Evolutionary conservation across 2,797 vertebrate genomes (phyloP).

Genomic region (Takifugu ocellatus): DNA sequence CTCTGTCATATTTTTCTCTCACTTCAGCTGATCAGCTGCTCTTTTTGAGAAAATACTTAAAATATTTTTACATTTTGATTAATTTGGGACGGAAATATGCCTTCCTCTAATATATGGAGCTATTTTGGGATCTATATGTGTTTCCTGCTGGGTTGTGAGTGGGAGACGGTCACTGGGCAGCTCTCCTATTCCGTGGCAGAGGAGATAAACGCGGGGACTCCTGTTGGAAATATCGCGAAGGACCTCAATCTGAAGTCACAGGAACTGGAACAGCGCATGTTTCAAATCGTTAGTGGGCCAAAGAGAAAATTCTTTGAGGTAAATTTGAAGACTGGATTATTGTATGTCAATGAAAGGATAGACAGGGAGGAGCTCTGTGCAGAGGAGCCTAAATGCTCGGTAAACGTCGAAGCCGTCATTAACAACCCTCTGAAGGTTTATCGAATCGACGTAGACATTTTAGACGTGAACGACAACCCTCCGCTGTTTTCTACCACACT

Average conservation of each 20-base stretch:
- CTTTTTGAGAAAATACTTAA: background rate
- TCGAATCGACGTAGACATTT: too few relatives aligned
- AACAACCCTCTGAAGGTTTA: conserved; percentile 76
- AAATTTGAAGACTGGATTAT: conserved; percentile 69
- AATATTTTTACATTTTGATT: background rate
- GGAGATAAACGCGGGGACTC: too few relatives aligned
- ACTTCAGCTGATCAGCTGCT: background rate
- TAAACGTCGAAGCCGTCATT: conserved; percentile 78
- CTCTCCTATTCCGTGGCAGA: too few relatives aligned
- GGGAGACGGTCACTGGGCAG: too few relatives aligned
- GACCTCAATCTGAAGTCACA: conserved; percentile 68
- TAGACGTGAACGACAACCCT: too few relatives aligned
- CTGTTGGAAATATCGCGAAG: too few relatives aligned
- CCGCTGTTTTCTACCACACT: conserved; percentile 11
- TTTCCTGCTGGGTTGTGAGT: conserved; percentile 33
- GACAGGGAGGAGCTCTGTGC: conserved; percentile 73
- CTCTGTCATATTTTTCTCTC: too few relatives aligned
- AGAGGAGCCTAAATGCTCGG: conserved; percentile 55
- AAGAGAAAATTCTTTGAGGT: conserved; percentile 72
- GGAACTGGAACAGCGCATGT: conserved; percentile 79
- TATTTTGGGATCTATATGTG: conserved; percentile 13
- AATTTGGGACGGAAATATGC: conserved; percentile 36
- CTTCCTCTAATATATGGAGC: conserved; percentile 25
- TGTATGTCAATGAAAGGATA: conserved; percentile 71
- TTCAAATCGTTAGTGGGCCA: conserved; percentile 78